Percentiles rank a stretch among this genome's conserved stretches.
phyloP scores from a whole-genome alignment of 2,888 invertebrate species.

The Chymomyza amoena region DNA sequence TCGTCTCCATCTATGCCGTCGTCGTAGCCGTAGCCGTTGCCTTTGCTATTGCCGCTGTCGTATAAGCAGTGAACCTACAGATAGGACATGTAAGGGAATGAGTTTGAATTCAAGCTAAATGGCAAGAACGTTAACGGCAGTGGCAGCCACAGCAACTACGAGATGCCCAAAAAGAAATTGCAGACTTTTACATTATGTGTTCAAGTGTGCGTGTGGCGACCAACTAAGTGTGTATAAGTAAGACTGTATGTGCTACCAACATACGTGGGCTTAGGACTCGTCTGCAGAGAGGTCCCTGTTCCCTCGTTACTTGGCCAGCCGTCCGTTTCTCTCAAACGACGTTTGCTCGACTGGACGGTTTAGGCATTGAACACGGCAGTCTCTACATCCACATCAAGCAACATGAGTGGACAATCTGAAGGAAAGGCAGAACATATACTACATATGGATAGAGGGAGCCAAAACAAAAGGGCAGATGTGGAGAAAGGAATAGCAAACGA shows the following conservation, averaged over 20 bases:
- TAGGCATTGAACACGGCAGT: constrained; percentile 56
- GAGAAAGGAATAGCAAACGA: constrained; percentile 71
- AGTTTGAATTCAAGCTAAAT: constrained; percentile 67
- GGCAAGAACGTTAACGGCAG: constrained; percentile 72
- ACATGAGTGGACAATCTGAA: constrained; percentile 57
- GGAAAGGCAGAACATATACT: constrained; percentile 42
- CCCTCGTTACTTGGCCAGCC: constrained; percentile 59
- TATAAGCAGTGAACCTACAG: constrained; percentile 32
- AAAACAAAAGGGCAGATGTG: constrained; percentile 55
- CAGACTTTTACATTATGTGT: constrained; percentile 74
- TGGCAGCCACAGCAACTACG: constrained; percentile 63
- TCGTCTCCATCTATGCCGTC: not conserved
- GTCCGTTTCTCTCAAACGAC: constrained; percentile 35
- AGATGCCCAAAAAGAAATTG: constrained; percentile 76
- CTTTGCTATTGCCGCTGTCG: constrained; percentile 32
- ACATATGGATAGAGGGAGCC: constrained; percentile 32
- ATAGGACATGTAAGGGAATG: constrained; percentile 29
- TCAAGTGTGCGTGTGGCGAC: constrained; percentile 53
- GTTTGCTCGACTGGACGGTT: constrained; percentile 34
- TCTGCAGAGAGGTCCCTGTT: constrained; percentile 69
- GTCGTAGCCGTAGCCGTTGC: not conserved
- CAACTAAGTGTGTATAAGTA: constrained; percentile 42
- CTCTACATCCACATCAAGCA: constrained; percentile 61
- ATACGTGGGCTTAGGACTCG: constrained; percentile 57
- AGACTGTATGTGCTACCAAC: constrained; percentile 47